phyloP scores from a whole-genome alignment of 2,797 vertebrate genomes.

The Siniperca obscura region DNA sequence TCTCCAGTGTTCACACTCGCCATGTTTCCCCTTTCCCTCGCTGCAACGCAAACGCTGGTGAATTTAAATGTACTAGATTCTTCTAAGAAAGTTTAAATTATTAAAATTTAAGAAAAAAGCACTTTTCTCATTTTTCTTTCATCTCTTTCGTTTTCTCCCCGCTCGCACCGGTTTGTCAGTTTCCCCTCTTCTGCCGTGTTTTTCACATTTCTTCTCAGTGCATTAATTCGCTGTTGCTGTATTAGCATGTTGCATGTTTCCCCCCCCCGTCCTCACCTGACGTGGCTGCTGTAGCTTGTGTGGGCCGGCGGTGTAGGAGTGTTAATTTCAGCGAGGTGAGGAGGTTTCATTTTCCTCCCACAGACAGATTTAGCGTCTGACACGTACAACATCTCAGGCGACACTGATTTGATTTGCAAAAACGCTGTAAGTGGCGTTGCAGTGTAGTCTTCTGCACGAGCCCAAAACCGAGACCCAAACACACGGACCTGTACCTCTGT shows the following conservation, averaged over 20 bases:
- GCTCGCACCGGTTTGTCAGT: no score
- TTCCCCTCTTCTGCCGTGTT: not conserved
- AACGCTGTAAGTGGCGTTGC: not conserved
- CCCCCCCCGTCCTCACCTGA: not conserved
- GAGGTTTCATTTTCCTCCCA: not conserved
- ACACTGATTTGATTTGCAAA: not conserved
- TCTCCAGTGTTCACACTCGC: no score
- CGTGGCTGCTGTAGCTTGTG: not conserved
- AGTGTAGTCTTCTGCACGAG: not conserved
- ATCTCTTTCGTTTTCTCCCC: no score
- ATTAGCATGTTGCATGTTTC: not conserved
- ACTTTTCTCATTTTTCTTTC: no score
- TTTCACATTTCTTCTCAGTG: not conserved
- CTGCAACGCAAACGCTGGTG: no score
- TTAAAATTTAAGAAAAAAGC: no score
- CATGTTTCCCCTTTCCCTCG: no score
- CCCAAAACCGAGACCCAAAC: no score
- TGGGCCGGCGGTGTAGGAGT: not conserved
- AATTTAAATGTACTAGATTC: no score
- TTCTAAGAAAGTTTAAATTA: no score
- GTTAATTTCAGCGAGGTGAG: not conserved
- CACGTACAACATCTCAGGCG: not conserved
- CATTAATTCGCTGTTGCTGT: not conserved
- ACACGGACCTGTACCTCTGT: no score
- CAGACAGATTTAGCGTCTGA: not conserved